Percentiles rank a stretch among this genome's conserved stretches.
These are phyloP conservation scores for Disparrhopalites patrizii DNA, from an alignment of 2,888 invertebrate genomes.

Conservation along the genomic window DNA sequence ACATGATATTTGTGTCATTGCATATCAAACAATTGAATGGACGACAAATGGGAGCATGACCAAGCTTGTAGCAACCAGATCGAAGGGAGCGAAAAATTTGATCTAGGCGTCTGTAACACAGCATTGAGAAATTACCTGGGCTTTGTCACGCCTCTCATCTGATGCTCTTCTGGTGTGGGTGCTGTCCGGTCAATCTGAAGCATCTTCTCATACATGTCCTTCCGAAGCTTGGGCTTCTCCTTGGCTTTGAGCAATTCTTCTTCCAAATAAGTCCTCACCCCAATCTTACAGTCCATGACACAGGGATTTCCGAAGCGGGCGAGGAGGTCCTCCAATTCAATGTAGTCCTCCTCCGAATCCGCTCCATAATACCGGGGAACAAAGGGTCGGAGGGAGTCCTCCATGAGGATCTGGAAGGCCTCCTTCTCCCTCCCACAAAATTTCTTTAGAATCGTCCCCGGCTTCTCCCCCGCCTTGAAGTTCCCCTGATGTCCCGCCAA, in stretches of 20 bases:
- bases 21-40: too few relatives aligned
- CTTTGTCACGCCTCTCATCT: constrained; percentile 86
- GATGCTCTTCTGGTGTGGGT: constrained; percentile 84
- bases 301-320: constrained; percentile 88
- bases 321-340: constrained; percentile 70
- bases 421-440: constrained; percentile 82
- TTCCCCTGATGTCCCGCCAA: constrained; percentile 50
- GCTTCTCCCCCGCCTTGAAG: constrained; percentile 55
- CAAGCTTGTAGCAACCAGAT: too few relatives aligned
- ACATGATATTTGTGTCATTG: too few relatives aligned
- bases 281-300: constrained; percentile 96
- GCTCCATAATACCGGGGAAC: constrained; percentile 89
- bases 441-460: constrained; percentile 91
- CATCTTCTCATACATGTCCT: constrained; percentile 59
- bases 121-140: constrained; percentile 59
- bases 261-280: constrained; percentile 89
- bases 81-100: too few relatives aligned
- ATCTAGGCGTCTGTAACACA: too few relatives aligned
- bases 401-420: constrained; percentile 83
- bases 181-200: constrained; percentile 59
- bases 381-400: constrained; percentile 79
- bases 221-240: constrained; percentile 84
- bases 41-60: too few relatives aligned
- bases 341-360: constrained; percentile 15
- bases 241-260: constrained; percentile 92